Evolutionary conservation across 2,113 vertebrate species (phyloP).

Genomic region (Planiliza haematocheilus): DNA sequence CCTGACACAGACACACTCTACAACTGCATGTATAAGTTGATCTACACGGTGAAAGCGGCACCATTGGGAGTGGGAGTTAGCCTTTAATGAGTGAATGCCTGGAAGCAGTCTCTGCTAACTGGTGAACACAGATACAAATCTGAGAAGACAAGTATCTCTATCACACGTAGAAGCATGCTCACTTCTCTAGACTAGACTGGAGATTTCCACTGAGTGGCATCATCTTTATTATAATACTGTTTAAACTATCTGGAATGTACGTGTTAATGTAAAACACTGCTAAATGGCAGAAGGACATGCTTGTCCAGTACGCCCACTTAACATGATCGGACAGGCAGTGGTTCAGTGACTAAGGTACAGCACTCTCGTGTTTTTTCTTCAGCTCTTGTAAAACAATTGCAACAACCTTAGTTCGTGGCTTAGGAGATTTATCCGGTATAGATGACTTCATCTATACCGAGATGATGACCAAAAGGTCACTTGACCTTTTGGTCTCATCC

Average conservation of each 20-base stretch:
- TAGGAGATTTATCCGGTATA: conserved; percentile 38
- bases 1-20: no score
- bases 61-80: not conserved
- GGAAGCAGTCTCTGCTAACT: not conserved
- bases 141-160: not conserved
- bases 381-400: conserved; percentile 3
- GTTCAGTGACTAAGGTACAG: not conserved
- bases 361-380: not conserved
- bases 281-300: not conserved
- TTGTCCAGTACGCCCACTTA: not conserved
- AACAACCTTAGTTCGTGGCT: conserved; percentile 15
- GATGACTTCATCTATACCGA: no score
- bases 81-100: conserved; percentile 38
- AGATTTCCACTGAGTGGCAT: not conserved
- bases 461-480: no score
- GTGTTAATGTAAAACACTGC: no score
- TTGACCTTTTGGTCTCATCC: conserved; percentile 48
- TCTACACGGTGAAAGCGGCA: not conserved
- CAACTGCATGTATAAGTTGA: conserved; percentile 48
- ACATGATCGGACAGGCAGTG: not conserved
- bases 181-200: not conserved
- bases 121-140: not conserved
- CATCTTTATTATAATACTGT: no score
- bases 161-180: not conserved
- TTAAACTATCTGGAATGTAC: no score